Base-by-base conservation (phyloP, 2,113 vertebrate species). In the Plecturocebus donacophilus region DNA sequence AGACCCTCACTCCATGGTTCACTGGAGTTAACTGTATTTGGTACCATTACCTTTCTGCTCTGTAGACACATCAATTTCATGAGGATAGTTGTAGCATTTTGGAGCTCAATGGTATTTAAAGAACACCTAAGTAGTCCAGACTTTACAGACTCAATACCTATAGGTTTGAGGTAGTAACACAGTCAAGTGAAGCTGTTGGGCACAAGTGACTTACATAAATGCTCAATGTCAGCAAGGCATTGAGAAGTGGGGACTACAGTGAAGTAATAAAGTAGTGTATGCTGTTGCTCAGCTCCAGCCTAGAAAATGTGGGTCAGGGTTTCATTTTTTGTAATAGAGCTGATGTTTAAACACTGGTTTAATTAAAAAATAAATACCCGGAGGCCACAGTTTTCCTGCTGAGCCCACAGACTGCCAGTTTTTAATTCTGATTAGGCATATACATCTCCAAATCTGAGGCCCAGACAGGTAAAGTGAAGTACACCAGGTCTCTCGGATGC, bases 291-390 rank as follows among this genome's bases (percentile, higher is more conserved):
- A 84, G 8, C 19, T 93, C 64, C 40, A 66, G 14, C 14, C 42
- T 58, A 32, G 38, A 92, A 27, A 85, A 35, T 11, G 11, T 71
- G 71, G 21, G 23, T 30, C 52, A 35, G 58, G 58, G 20, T 64
- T 95, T 70, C 61, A 14, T 73, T 77, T 76, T 82, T 76, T 35
- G 80, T 54, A 66, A 47, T 0, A 87, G 2, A 84, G 49, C 42
- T 56, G 11, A 61, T 79, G 92, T 95, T 93, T 82, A 79, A 95
- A 84, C 88, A 94, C 42, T 52, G 66, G 35, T n/a, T 87, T 94
- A 73, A 94, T 92, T 64, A 95, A 95, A 64, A 97, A 89, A 70
- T 82, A 84, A 90, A 66, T 66, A 77, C 21, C 73, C 38, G 21
- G 73, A 76, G 73, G 61, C 35, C 68, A 79, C 21, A 13, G 20